Evolutionary conservation across 2,113 vertebrate genomes (phyloP), one percentile per base, ranked within the genome.

Genomic region (Emydocephalus ijimae): DNA sequence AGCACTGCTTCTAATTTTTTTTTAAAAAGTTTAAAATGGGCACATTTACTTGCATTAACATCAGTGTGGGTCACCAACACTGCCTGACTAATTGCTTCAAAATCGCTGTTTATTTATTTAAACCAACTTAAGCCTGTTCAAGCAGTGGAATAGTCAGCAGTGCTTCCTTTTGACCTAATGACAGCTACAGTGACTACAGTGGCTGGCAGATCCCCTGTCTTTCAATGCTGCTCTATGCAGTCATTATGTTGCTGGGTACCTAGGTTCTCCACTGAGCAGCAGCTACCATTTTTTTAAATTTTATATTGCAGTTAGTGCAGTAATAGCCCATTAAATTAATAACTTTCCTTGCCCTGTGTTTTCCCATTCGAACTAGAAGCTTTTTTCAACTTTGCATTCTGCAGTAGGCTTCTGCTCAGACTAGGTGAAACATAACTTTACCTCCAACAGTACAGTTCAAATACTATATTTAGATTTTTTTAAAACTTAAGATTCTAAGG

Each of bases 371-470:
- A 74, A 39, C n/a, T 74, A 74, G 69, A 74, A 74, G n/a, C n/a
- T 74, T 74, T n/a, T 39, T 74, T 74, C 15, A 74, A 74, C 69
- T 2, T 20, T 74, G 39, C 5, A 8, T 74, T 34, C 69, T 74
- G 64, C 15, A 74, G 64, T 74, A n/a, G n/a, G n/a, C n/a, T 74
- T 74, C 69, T 74, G 15, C 69, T 14, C 69, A 20, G 69, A 20
- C 69, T 39, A 20, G n/a, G 89, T 54, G 92, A 39, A 87, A 90
- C 88, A 89, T 3, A n/a, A 18, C 50, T 94, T 93, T 57, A 61
- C 92, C 21, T 20, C 90, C 45, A 94, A 23, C 8, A 85, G 26
- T 56, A 39, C 1, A 92, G 43, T 11, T 86, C 0, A 90, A 86
- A 48, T 64, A 12, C 15, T 45, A 11, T 24, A 55, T 45, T 2